Percentiles rank a stretch among this genome's conserved stretches.
phyloP scores from a whole-genome alignment of 2,797 vertebrate genomes.

The Typhlichthys subterraneus region DNA sequence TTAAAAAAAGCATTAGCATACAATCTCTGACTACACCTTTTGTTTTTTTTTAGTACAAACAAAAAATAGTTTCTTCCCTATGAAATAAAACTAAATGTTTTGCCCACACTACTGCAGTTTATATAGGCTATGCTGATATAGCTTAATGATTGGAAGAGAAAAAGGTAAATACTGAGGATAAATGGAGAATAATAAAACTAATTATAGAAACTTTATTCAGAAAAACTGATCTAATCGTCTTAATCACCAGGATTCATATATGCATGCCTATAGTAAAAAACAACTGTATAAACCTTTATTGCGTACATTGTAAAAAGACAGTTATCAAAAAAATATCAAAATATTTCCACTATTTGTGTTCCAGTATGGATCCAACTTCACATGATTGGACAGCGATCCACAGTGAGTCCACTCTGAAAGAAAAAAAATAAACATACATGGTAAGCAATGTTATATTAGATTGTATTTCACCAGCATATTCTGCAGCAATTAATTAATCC shows the following conservation, averaged over 20 bases:
- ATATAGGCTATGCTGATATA: not conserved
- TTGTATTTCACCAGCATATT: too few relatives aligned
- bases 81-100: not conserved
- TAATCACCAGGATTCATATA: slow-evolving; percentile 10
- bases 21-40: too few relatives aligned
- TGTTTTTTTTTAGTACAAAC: not conserved
- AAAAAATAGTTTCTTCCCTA: not conserved
- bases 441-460: not conserved
- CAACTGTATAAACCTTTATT: slow-evolving; percentile 18
- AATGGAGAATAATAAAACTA: not conserved
- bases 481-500: too few relatives aligned
- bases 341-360: slow-evolving; percentile 17
- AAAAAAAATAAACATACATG: slow-evolving; percentile 1
- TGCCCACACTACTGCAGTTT: slow-evolving; percentile 19
- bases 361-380: slow-evolving; percentile 45
- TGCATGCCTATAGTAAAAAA: slow-evolving; percentile 43
- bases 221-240: not conserved
- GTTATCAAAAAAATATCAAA: slow-evolving; percentile 20
- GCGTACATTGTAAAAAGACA: slow-evolving; percentile 26
- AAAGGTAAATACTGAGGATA: not conserved
- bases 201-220: not conserved
- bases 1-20: too few relatives aligned
- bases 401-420: slow-evolving; percentile 56
- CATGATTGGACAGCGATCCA: slow-evolving; percentile 74
- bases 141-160: not conserved